Conservation (phyloP, 1,140 invertebrate genomes). For the Ericerus pela region DNA sequence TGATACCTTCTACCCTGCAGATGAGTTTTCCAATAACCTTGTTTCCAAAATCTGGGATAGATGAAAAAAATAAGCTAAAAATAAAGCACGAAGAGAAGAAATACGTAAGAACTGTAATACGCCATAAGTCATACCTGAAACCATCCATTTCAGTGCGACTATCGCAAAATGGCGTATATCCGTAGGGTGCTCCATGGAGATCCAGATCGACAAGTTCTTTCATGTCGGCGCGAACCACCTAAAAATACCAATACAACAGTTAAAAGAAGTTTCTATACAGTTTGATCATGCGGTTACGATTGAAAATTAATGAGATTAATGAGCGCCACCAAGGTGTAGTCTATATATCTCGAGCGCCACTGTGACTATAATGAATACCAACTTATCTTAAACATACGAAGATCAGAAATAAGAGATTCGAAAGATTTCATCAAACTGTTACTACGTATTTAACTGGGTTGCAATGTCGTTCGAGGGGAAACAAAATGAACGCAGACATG, state of each 20-base stretch:
- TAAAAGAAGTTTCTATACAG: too few relatives aligned
- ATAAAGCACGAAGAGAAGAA: not conserved
- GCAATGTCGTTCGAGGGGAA: too few relatives aligned
- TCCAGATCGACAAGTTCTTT: conserved; percentile 91
- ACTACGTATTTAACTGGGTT: too few relatives aligned
- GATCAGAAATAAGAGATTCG: too few relatives aligned
- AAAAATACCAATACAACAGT: conserved; percentile 19
- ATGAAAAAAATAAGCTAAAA: not conserved
- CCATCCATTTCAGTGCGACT: conserved; percentile 97
- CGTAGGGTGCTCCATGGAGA: conserved; percentile 94
- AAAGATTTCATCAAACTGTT: too few relatives aligned
- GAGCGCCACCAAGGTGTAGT: too few relatives aligned
- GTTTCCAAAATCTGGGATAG: conserved; percentile 77
- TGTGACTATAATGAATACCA: too few relatives aligned
- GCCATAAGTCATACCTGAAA: conserved; percentile 47
- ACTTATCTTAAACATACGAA: too few relatives aligned
- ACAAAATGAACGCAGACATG: too few relatives aligned
- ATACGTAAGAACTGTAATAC: not conserved
- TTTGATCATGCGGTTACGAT: too few relatives aligned
- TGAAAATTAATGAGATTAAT: too few relatives aligned
- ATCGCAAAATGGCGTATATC: conserved; percentile 98
- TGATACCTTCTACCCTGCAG: conserved; percentile 90
- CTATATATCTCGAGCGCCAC: too few relatives aligned
- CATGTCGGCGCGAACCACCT: conserved; percentile 91
- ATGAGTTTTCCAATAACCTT: conserved; percentile 97